Evolutionary conservation across 2,113 vertebrate genomes (phyloP), one percentile per base, ranked within the genome.

Genomic region (Sturnus vulgaris): DNA sequence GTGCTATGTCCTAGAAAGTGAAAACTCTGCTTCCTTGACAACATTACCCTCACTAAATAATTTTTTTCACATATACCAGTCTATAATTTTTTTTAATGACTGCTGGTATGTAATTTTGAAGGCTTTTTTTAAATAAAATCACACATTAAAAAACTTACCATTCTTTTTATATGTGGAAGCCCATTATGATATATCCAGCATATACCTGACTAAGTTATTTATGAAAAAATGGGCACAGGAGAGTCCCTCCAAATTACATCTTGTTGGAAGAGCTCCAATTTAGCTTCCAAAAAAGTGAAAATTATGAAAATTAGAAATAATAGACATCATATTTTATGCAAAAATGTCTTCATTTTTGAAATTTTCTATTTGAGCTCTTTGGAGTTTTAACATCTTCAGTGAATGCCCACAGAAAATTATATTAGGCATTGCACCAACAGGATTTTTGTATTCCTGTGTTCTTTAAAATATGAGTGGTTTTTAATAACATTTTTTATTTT

Each of bases 11-110:
- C 95, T 81, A 91, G 72, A 96, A 94, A 94, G 81, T 86, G 33
- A 87, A 97, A 94, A 90, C 56, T 90, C 16, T 86, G 40, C 72
- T 95, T 85, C 83, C 70, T 96, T 95, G 91, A 87, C 80, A 95
- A 88, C 71, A 88, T 79, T 88, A 75, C 52, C 50, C 83, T 97
- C 47, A 92, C 57, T 95, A 93, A 96, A 94, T 92, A 40, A 35
- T 80, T 69, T 87, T 94, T 96, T 94, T 78, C 31, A 50, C 7
- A 31, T 0, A 2, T 33, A 79, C 90, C 12, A 69, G 49, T 57
- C 20, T 15, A 31, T 46, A 40, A 69, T 8, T 21, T 33, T 71
- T 37, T 63, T 86, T 11, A 69, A 69, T 40, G 39, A 13, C 4
- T 66, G 22, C 31, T 75, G 30, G 46, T 86, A 87, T 66, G 25